Evolutionary conservation across 1,140 invertebrate genomes (phyloP).

Genomic region (Zaprionus africanus): DNA sequence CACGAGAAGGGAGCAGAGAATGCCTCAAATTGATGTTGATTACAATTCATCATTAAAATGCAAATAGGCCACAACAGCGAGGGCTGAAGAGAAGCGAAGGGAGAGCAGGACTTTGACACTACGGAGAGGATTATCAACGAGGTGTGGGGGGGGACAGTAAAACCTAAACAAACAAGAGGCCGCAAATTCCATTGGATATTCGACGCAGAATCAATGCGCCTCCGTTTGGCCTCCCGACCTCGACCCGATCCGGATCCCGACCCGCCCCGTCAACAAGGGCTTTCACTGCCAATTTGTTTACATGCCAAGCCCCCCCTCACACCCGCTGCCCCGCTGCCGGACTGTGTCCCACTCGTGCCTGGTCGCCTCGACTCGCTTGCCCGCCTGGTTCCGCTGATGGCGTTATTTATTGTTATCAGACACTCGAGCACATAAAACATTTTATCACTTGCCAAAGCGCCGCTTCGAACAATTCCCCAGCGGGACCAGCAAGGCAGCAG

Average conservation of each 20-base stretch:
- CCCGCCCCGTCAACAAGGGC: slow-evolving; percentile 45
- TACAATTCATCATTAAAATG: slow-evolving; percentile 76
- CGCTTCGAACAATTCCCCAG: slow-evolving; percentile 43
- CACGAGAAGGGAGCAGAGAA: slow-evolving; percentile 6
- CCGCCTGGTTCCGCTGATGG: slow-evolving; percentile 66
- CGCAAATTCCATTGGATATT: slow-evolving; percentile 52
- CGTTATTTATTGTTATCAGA: slow-evolving; percentile 83
- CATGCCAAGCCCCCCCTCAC: slow-evolving; percentile 37
- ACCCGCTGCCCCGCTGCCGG: slow-evolving; percentile 13
- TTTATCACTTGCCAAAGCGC: slow-evolving; percentile 72
- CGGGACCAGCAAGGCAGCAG: slow-evolving; percentile 4
- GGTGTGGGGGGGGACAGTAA: not conserved
- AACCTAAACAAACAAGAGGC: slow-evolving; percentile 72
- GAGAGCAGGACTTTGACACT: slow-evolving; percentile 6
- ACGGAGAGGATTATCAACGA: not conserved
- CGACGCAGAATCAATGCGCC: slow-evolving; percentile 35
- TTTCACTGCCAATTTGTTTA: slow-evolving; percentile 81
- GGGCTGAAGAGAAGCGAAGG: slow-evolving; percentile 4
- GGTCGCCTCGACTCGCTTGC: slow-evolving; percentile 5
- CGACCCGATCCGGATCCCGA: too few species aligned
- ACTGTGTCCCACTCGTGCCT: not conserved
- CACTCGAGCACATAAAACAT: slow-evolving; percentile 81
- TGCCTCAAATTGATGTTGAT: slow-evolving; percentile 69
- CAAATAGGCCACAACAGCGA: slow-evolving; percentile 39
- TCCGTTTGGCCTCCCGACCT: not conserved